These are phyloP conservation scores for Vanessa atalanta DNA, from an alignment of 1,140 invertebrate species.

Conservation along the genomic window DNA sequence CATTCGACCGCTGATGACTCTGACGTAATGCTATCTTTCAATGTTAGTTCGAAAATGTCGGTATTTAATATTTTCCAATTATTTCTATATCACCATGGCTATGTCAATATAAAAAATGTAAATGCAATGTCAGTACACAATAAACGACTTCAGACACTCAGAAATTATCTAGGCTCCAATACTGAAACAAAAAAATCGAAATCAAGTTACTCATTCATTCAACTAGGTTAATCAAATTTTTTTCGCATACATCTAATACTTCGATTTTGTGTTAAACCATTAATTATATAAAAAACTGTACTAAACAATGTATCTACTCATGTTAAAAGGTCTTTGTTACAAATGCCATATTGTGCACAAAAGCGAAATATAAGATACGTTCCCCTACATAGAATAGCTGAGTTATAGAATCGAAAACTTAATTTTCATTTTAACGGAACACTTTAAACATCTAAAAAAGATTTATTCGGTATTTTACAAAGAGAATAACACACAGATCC, in stretches of 20 bases:
- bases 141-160: conserved; percentile 42
- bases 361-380: conserved; percentile 44
- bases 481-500: conserved; percentile 43
- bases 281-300: conserved; percentile 43
- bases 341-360: conserved; percentile 31
- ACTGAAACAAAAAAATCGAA: conserved; percentile 76
- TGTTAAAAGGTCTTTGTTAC: conserved; percentile 6
- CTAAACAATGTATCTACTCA: conserved; percentile 14
- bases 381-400: conserved; percentile 44
- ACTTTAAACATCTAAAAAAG: conserved; percentile 32
- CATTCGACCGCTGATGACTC: conserved; percentile 27
- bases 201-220: conserved; percentile 63
- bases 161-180: conserved; percentile 37
- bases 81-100: conserved; percentile 33
- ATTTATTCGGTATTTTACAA: conserved; percentile 42
- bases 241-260: conserved; percentile 32
- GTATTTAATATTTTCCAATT: conserved; percentile 29
- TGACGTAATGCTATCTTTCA: conserved; percentile 51
- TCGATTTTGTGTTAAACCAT: conserved; percentile 38
- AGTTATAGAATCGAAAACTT: conserved; percentile 67
- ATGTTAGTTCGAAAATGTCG: conserved; percentile 35
- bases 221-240: conserved; percentile 65
- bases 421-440: conserved; percentile 68
- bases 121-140: conserved; percentile 34
- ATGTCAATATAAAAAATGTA: conserved; percentile 44